phyloP scores from a whole-genome alignment of 1,140 invertebrate species.

The Lithobius niger region DNA sequence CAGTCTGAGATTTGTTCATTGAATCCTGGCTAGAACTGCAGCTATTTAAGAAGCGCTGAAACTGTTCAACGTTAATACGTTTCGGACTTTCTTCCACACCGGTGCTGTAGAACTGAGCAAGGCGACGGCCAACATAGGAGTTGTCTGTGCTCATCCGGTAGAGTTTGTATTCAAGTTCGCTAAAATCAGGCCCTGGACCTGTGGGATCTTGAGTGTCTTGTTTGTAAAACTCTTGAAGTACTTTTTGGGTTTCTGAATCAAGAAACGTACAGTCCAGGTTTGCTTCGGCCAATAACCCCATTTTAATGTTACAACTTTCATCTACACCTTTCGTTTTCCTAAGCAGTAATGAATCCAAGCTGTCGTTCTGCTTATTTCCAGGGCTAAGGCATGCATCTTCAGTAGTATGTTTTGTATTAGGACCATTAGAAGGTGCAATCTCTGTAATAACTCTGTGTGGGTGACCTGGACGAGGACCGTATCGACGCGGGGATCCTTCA shows the following conservation, averaged over 20 bases:
- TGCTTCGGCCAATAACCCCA: background rate
- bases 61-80: slow-evolving; percentile 18
- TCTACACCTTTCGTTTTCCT: background rate
- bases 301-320: too few relatives aligned
- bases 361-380: background rate
- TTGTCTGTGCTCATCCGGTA: slow-evolving; percentile 51
- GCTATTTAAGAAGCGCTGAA: background rate
- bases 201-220: slow-evolving; percentile 41
- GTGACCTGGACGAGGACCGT: slow-evolving; percentile 45
- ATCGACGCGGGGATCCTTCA: slow-evolving; percentile 75
- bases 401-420: background rate
- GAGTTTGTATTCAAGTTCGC: slow-evolving; percentile 72
- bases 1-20: background rate
- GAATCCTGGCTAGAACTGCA: background rate
- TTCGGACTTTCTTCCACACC: slow-evolving; percentile 34
- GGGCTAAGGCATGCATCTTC: background rate
- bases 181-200: slow-evolving; percentile 33
- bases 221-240: slow-evolving; percentile 81
- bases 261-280: slow-evolving; percentile 65
- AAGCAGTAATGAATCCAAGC: background rate
- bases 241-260: slow-evolving; percentile 79
- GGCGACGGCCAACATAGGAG: slow-evolving; percentile 62
- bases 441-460: slow-evolving; percentile 14
- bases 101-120: slow-evolving; percentile 37
- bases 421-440: background rate